Percentiles rank a stretch among this genome's conserved stretches.
phyloP scores from a whole-genome alignment of 2,113 vertebrate genomes.

The Eolophus roseicapilla region DNA sequence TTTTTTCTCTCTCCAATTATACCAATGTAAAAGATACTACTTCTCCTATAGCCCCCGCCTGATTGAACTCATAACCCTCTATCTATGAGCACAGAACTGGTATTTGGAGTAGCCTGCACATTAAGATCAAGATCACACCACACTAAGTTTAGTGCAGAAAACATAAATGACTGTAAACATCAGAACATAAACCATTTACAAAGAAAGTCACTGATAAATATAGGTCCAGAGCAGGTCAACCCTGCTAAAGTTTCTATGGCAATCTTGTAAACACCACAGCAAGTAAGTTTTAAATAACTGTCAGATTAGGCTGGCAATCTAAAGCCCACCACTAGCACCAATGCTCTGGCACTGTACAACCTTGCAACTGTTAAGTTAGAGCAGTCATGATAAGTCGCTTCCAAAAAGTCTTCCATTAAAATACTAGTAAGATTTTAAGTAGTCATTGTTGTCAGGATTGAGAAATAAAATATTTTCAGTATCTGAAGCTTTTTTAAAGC shows the following conservation, averaged over 20 bases:
- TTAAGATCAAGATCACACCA: not conserved
- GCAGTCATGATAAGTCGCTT: not conserved
- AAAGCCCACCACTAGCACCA: not conserved
- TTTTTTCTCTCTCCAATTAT: not conserved
- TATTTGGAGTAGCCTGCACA: not conserved
- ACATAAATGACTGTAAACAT: not conserved
- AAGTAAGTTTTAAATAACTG: not conserved
- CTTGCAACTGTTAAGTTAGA: not conserved
- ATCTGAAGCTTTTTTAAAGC: not conserved
- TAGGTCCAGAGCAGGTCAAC: not conserved
- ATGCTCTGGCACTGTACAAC: not conserved
- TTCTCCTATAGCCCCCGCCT: not conserved
- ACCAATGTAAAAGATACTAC: not conserved
- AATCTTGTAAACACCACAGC: not conserved
- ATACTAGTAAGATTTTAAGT: not conserved
- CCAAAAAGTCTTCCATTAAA: not conserved
- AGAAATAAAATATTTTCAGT: not conserved
- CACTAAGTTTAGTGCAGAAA: not conserved
- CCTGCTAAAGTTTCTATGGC: not conserved
- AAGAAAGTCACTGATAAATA: not conserved
- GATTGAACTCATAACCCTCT: not conserved
- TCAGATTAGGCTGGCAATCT: not conserved
- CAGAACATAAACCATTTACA: not conserved
- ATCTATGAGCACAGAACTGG: fast-evolving
- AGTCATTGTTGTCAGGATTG: not conserved